Conservation (phyloP, 1,140 invertebrate genomes). For the Calliphora vicina region DNA sequence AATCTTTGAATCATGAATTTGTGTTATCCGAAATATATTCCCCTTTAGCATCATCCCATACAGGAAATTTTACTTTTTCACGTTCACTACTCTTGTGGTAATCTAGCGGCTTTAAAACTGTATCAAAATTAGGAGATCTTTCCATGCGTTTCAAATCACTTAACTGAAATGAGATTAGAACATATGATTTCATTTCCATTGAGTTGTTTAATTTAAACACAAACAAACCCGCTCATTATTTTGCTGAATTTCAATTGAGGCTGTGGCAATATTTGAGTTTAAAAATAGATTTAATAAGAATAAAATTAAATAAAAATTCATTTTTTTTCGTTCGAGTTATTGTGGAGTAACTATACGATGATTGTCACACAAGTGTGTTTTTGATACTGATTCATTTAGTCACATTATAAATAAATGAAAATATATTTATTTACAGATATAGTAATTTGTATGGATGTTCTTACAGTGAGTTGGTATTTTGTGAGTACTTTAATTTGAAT, state of each 20-base stretch:
- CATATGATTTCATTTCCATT: background rate
- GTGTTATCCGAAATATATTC: conserved; percentile 26
- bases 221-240: background rate
- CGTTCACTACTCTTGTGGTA: background rate
- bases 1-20: background rate
- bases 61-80: conserved; percentile 45
- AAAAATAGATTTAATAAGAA: background rate
- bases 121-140: background rate
- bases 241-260: background rate
- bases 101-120: background rate
- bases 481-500: too few relatives aligned
- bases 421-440: background rate
- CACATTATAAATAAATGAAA: background rate
- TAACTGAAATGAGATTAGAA: background rate
- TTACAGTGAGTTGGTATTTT: background rate
- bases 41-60: conserved; percentile 47
- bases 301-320: conserved; percentile 3
- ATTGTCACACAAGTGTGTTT: background rate
- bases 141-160: conserved; percentile 7
- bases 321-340: background rate
- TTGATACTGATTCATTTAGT: background rate
- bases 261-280: background rate
- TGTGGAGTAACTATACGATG: background rate
- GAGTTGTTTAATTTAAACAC: background rate
- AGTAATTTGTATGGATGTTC: too few relatives aligned